phyloP scores from a whole-genome alignment of 2,113 vertebrate species.

The Cricetomys ansorgei region DNA sequence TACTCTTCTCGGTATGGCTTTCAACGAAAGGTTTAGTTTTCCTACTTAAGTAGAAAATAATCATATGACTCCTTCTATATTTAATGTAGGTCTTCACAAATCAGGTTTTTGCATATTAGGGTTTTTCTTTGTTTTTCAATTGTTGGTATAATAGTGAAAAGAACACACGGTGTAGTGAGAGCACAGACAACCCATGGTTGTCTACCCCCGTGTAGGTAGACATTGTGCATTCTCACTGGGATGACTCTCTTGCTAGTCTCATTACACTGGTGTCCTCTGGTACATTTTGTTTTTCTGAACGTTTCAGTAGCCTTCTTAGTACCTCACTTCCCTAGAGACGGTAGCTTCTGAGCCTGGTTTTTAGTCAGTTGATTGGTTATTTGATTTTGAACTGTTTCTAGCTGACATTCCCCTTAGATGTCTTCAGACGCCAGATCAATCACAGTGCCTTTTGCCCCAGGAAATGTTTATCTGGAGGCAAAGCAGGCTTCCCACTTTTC shows the following conservation, averaged over 20 bases:
- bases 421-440: conserved; percentile 17
- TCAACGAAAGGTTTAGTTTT: conserved; percentile 4
- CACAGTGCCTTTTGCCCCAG: background rate
- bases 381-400: conserved; percentile 50
- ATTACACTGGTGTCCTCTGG: background rate
- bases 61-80: background rate
- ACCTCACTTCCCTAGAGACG: background rate
- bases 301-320: background rate
- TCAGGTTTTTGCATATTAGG: background rate
- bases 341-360: background rate
- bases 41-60: background rate
- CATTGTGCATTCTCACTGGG: background rate
- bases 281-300: background rate
- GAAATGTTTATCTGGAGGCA: background rate
- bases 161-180: background rate
- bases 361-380: background rate
- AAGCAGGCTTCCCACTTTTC: background rate
- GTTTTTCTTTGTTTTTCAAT: background rate
- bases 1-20: background rate
- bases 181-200: background rate
- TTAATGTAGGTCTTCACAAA: background rate
- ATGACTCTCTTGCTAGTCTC: background rate
- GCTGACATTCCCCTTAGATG: background rate
- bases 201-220: background rate
- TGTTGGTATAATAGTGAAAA: background rate